Conservation (phyloP, 2,888 invertebrate genomes). For the Coelopa pilipes region DNA sequence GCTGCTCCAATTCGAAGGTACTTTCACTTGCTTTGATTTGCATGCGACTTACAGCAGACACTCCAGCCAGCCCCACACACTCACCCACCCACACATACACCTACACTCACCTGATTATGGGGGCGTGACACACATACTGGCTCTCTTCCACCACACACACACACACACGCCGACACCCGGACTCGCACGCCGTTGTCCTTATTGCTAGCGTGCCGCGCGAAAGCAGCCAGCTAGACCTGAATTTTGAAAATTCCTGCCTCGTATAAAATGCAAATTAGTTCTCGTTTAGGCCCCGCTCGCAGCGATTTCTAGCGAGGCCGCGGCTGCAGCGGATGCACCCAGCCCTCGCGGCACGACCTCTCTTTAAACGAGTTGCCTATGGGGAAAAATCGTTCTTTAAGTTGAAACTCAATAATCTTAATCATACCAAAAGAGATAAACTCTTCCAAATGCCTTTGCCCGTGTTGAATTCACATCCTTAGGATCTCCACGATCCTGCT, state of each 20-base stretch:
- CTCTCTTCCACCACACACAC: neutral
- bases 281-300: neutral
- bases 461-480: too few species aligned
- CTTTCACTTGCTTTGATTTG: constrained; percentile 28
- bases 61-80: constrained; percentile 16
- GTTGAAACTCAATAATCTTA: too few species aligned
- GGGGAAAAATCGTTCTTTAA: too few species aligned
- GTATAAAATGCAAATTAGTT: constrained; percentile 18
- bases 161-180: neutral
- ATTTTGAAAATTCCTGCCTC: constrained; percentile 16
- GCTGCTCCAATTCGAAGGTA: constrained; percentile 27
- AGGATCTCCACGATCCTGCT: too few species aligned
- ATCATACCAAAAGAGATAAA: too few species aligned
- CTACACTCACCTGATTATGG: neutral
- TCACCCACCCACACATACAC: neutral
- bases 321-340: too few species aligned
- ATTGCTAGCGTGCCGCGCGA: constrained; percentile 13
- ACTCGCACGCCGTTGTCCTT: constrained; percentile 10
- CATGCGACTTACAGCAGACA: constrained; percentile 25
- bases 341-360: too few species aligned
- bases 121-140: neutral
- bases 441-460: too few species aligned
- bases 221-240: neutral
- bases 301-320: neutral
- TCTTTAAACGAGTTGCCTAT: too few species aligned